These are phyloP conservation scores for Macrophya alboannulata DNA, from an alignment of 2,888 invertebrate genomes.

Conservation along the genomic window DNA sequence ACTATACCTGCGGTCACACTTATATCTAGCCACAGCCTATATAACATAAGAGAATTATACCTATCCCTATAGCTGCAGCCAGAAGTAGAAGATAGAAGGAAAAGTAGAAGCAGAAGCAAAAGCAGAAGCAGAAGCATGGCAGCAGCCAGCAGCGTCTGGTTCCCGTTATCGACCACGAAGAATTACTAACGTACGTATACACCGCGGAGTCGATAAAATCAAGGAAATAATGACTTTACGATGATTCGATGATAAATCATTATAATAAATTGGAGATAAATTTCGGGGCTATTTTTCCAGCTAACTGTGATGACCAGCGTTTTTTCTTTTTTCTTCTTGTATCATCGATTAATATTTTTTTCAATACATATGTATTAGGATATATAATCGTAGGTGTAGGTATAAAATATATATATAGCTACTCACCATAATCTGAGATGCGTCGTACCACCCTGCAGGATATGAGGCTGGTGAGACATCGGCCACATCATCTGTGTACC, in stretches of 20 bases:
- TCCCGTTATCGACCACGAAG: slow-evolving; percentile 15
- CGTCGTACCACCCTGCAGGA: slow-evolving; percentile 68
- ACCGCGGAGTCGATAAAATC: background rate
- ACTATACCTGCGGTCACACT: slow-evolving; percentile 17
- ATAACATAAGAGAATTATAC: slow-evolving; percentile 7
- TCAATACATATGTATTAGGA: background rate
- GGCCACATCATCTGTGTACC: slow-evolving; percentile 71
- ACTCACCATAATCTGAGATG: slow-evolving; percentile 74
- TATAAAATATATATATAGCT: background rate
- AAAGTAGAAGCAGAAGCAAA: too few species aligned
- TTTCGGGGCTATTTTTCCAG: background rate
- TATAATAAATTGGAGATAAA: background rate
- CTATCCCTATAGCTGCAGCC: background rate
- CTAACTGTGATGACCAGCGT: background rate
- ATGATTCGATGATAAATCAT: background rate
- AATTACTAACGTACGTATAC: background rate
- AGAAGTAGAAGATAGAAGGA: background rate
- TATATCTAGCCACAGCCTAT: slow-evolving; percentile 4
- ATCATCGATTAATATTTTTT: too few species aligned
- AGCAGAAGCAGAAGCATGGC: too few species aligned
- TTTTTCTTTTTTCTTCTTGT: background rate
- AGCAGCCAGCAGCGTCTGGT: background rate
- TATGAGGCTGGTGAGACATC: slow-evolving; percentile 64
- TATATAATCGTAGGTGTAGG: background rate
- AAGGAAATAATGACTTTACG: background rate